phyloP scores from a whole-genome alignment of 2,888 invertebrate genomes.

The Cheilosia vulpina region DNA sequence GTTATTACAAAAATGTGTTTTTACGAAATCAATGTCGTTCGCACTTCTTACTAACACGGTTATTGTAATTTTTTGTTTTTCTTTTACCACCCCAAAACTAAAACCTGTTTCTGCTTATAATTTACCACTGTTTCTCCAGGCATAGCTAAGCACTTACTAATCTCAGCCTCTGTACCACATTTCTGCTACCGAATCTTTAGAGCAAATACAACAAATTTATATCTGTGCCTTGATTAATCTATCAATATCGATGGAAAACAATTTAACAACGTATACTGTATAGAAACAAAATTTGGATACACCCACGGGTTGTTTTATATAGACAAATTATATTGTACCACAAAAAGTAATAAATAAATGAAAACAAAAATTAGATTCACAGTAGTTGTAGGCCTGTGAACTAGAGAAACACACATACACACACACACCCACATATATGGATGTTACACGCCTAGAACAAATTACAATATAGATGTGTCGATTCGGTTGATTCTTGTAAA shows the following conservation, averaged over 20 bases:
- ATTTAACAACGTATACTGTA: slow-evolving; percentile 9
- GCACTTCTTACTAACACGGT: neutral
- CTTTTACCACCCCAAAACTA: neutral
- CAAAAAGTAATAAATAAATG: slow-evolving; percentile 1
- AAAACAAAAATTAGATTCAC: slow-evolving; percentile 4
- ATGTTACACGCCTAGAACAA: slow-evolving; percentile 34
- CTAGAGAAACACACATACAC: slow-evolving; percentile 34
- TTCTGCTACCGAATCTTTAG: slow-evolving; percentile 33
- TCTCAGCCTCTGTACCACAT: slow-evolving; percentile 34
- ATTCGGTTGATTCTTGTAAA: slow-evolving; percentile 57
- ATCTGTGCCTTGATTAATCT: slow-evolving; percentile 55
- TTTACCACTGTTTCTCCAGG: neutral
- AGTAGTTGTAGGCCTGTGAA: slow-evolving; percentile 35
- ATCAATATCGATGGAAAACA: slow-evolving; percentile 41
- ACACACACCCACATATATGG: neutral
- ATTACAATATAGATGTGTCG: slow-evolving; percentile 35
- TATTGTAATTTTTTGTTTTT: neutral
- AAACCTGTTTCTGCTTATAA: neutral
- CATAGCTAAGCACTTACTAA: slow-evolving; percentile 10
- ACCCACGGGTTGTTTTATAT: slow-evolving; percentile 19
- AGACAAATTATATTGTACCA: slow-evolving; percentile 1
- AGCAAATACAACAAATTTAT: slow-evolving; percentile 35
- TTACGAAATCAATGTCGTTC: slow-evolving; percentile 2
- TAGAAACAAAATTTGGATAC: slow-evolving; percentile 1
- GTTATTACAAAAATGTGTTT: slow-evolving; percentile 20